phyloP scores from a whole-genome alignment of 2,888 invertebrate species.

The Drosophila nr. perissopoda region DNA sequence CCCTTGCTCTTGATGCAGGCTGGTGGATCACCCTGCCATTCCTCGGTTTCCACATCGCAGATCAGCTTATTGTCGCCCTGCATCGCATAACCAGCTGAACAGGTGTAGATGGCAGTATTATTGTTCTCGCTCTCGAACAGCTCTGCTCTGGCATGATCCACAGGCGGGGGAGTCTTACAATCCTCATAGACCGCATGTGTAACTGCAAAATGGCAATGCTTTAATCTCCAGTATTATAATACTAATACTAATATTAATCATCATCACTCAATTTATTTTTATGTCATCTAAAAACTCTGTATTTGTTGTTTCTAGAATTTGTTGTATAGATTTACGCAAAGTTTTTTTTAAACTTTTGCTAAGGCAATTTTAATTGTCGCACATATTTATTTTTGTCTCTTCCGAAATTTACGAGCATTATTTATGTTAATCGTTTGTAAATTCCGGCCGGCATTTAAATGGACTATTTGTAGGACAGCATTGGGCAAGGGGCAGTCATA shows the following conservation, averaged over 20 bases:
- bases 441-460: constrained; percentile 75
- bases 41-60: constrained; percentile 82
- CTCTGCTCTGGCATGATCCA: constrained; percentile 74
- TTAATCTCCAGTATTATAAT: background rate
- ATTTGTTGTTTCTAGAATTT: constrained; percentile 8
- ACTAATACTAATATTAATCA: background rate
- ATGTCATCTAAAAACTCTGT: background rate
- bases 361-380: constrained; percentile 55
- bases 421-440: constrained; percentile 55
- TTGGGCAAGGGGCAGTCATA: constrained; percentile 16
- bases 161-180: constrained; percentile 82
- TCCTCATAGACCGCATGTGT: constrained; percentile 71
- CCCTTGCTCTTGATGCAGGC: constrained; percentile 65
- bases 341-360: constrained; percentile 40
- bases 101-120: constrained; percentile 83
- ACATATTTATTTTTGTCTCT: constrained; percentile 48
- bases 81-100: constrained; percentile 78
- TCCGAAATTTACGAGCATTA: constrained; percentile 58
- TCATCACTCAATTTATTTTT: background rate
- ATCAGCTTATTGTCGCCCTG: constrained; percentile 75
- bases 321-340: constrained; percentile 23
- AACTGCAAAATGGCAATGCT: constrained; percentile 15
- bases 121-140: constrained; percentile 67
- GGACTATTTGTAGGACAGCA: constrained; percentile 39
- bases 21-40: constrained; percentile 83